phyloP scores from a whole-genome alignment of 2,888 invertebrate genomes.

The Stegophylla sp. region DNA sequence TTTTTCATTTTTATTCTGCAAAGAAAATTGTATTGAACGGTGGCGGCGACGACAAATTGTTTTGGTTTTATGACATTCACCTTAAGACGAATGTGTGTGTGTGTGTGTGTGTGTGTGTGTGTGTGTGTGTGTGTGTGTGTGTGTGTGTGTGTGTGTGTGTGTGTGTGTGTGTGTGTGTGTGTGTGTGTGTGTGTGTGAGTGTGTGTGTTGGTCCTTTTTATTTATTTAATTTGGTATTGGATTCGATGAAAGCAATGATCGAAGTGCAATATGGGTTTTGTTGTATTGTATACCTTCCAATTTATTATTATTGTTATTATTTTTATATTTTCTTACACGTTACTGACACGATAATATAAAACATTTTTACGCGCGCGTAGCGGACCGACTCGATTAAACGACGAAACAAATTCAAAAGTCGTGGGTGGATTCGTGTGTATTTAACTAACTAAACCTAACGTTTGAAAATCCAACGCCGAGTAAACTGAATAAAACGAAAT shows the following conservation, averaged over 20 bases:
- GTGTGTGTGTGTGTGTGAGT: background rate
- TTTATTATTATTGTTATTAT: slow-evolving; percentile 32
- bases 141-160: background rate
- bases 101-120: background rate
- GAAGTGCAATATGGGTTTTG: slow-evolving; percentile 1
- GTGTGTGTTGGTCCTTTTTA: slow-evolving; percentile 26
- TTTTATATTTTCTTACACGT: slow-evolving; percentile 34
- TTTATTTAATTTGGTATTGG: slow-evolving; percentile 44
- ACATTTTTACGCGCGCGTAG: slow-evolving; percentile 15
- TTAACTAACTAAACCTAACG: too few species aligned
- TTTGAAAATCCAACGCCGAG: too few species aligned
- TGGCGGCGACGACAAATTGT: slow-evolving; percentile 11
- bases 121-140: background rate
- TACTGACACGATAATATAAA: slow-evolving; percentile 4
- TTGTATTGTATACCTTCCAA: slow-evolving; percentile 8
- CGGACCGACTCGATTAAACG: background rate
- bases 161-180: background rate
- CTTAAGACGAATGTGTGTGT: slow-evolving; percentile 10
- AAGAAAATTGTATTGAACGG: slow-evolving; percentile 10
- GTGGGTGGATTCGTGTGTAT: background rate
- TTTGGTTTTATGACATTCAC: slow-evolving; percentile 50
- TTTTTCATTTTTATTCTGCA: slow-evolving; percentile 34
- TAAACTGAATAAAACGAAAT: too few species aligned
- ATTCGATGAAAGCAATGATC: slow-evolving; percentile 17
- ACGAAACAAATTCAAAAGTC: slow-evolving; percentile 1